These are phyloP conservation scores for Pomatorhinus ruficollis DNA, from an alignment of 2,113 vertebrate species.

Conservation along the genomic window DNA sequence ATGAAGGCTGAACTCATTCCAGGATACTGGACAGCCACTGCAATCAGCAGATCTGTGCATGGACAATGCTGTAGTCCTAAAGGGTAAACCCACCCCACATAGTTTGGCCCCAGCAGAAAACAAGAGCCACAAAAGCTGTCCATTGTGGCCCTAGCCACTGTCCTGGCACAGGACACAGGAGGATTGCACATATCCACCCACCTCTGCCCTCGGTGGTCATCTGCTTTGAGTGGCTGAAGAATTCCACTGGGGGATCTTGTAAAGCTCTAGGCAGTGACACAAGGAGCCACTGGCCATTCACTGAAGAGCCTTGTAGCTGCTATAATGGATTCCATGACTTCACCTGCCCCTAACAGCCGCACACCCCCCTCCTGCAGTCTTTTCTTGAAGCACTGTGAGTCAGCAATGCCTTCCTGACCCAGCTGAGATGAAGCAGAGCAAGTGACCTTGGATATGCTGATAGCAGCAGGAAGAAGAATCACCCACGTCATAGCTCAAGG, in stretches of 20 bases:
- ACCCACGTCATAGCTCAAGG: background rate
- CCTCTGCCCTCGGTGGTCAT: background rate
- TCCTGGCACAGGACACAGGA: background rate
- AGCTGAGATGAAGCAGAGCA: constrained; percentile 15
- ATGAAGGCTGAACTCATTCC: accelerated
- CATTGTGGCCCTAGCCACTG: background rate
- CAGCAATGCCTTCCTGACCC: constrained; percentile 40
- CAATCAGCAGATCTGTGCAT: background rate
- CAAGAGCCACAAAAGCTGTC: background rate
- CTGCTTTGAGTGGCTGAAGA: background rate
- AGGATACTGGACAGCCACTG: background rate
- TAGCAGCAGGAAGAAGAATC: constrained; percentile 42
- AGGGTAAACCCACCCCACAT: background rate
- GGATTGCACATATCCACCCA: background rate
- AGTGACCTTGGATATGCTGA: constrained; percentile 39
- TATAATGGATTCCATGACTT: background rate
- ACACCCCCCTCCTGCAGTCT: accelerated
- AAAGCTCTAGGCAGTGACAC: background rate
- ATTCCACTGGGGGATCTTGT: background rate
- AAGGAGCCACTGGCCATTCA: background rate
- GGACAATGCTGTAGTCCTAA: background rate
- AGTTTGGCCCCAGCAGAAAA: background rate
- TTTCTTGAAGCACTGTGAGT: constrained; percentile 14
- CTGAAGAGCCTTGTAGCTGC: background rate
- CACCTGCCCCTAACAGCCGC: background rate